Base-by-base conservation (phyloP, 2,797 vertebrate species). In the Anomalospiza imberbis region DNA sequence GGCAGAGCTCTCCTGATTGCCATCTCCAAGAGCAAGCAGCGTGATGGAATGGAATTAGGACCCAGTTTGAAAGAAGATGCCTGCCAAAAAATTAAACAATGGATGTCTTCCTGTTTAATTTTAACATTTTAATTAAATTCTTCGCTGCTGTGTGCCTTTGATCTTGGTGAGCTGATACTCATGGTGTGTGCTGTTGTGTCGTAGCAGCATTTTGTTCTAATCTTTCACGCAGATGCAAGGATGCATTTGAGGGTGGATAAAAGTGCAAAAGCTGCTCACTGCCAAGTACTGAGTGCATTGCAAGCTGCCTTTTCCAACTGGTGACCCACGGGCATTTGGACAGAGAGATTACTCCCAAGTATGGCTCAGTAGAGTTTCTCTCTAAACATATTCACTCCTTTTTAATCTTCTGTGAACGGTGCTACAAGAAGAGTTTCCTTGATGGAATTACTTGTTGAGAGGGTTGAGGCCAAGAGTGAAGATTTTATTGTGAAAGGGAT, bases 111-210 rank as follows among this genome's bases (percentile, higher is more conserved):
- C 83, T 95, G 61, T 90, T 96, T 74, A 87, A 93, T 96, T 96
- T 96, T 88, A 94, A 96, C 91, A 85, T 93, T 96, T 96, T 96
- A 94, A 97, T 95, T 96, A 91, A 96, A 93, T 95, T 96, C 77
- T 93, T 71, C 14, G 6, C 94, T 85, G 77, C 95, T 80, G 31
- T 20, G 38, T 51, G 90, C 86, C 91, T 97, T 95, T 96, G 95
- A 94, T 96, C 93, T 96, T 50, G 6, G 71, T 0, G 13, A 89
- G 88, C 80, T 91, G 85, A 89, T 94, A 34, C 19, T 74, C 47
- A 1, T 29, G 54, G 57, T 9, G 38, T 45, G 63, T 79, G 83
- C 75, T 51, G 67, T 85, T 68, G 74, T 45, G 87, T 58, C 0
- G 1, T 50, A 74, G 77, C 88, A 38, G 88, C 3, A 0, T 89